Conservation (phyloP, 2,113 vertebrate species). For the Bubo blakistoni region DNA sequence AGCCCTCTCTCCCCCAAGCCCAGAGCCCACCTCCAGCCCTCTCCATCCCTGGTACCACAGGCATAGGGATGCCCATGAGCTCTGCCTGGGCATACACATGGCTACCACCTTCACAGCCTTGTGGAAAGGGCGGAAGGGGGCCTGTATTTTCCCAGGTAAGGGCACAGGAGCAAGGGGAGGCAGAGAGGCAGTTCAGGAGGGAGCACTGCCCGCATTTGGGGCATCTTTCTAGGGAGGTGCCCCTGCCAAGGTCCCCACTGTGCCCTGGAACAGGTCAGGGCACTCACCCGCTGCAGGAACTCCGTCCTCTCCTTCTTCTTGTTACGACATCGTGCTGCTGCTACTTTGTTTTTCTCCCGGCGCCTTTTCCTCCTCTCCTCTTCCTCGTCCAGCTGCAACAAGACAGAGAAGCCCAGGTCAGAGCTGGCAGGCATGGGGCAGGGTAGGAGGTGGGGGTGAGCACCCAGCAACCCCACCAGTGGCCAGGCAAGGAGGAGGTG, state of each 20-base stretch:
- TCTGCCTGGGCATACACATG: rapidly evolving
- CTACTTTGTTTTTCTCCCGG: slow-evolving; percentile 97
- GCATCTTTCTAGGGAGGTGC: not conserved
- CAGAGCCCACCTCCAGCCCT: not conserved
- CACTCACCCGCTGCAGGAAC: slow-evolving; percentile 90
- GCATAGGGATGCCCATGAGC: not conserved
- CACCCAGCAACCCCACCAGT: rapidly evolving
- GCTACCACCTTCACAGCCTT: not conserved
- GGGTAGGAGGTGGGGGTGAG: not conserved
- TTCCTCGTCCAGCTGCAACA: slow-evolving; percentile 87
- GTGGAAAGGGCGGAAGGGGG: rapidly evolving
- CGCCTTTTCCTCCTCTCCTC: slow-evolving; percentile 92
- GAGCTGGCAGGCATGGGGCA: not conserved
- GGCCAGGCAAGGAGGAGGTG: not conserved
- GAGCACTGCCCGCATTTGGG: rapidly evolving
- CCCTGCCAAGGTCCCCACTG: not conserved
- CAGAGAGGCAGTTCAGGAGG: not conserved
- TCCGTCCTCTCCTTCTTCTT: slow-evolving; percentile 98
- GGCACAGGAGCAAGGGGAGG: not conserved
- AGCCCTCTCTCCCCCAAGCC: not conserved
- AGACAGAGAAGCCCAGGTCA: slow-evolving; percentile 32
- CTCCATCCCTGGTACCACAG: not conserved
- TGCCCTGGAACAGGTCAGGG: not conserved
- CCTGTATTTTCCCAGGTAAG: not conserved
- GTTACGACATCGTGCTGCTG: slow-evolving; percentile 94